Base-by-base conservation (phyloP, 1,140 invertebrate species). In the Campoletis sonorensis region DNA sequence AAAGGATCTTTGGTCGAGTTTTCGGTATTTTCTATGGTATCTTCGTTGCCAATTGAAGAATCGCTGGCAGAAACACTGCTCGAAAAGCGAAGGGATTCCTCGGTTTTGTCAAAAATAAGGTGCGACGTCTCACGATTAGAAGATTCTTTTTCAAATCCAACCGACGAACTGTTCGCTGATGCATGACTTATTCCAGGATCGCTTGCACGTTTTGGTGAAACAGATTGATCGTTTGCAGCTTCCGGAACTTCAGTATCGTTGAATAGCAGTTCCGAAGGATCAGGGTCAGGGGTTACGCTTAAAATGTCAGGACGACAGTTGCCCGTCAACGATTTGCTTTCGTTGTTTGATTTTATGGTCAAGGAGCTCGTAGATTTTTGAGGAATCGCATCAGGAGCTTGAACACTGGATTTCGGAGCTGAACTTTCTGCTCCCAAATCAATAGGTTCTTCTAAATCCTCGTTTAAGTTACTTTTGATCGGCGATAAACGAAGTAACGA, bases 181-280 rank as follows among this genome's bases (percentile, higher is more conserved):
- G 18, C 18, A 2, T 80, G 40, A 15, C 30, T 67, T n/a, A n/a
- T n/a, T 67, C 23, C 26, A 26, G 26, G 10, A 21, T 61, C 1
- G 58, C 0, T 61, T 61, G 4, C 21, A n/a, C 1, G 58, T 23
- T n/a, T 23, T n/a, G 58, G 58, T 10, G 58, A 61, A 8, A 1
- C 1, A n/a, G 58, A 61, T 61, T 61, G 7, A 51, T 61, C 58
- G 58, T 21, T 61, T 3, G 11, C 40, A 45, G 40, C 8, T 45
- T 45, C 40, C 11, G 8, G 11, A 45, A 64, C 23, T 64, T 64
- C 61, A 23, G 73, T 71, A 45, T 84, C 67, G 13, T 37, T 40
- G 81, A 84, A 84, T n/a, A 84, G 73, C 18, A 80, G 81, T 37
- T 4, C n/a, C 16, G 83, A 84, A 16, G 51, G 26, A 72, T 78